Percentiles rank a stretch among this genome's conserved stretches.
phyloP scores from a whole-genome alignment of 2,113 vertebrate species.

The Brevimyrus niger region DNA sequence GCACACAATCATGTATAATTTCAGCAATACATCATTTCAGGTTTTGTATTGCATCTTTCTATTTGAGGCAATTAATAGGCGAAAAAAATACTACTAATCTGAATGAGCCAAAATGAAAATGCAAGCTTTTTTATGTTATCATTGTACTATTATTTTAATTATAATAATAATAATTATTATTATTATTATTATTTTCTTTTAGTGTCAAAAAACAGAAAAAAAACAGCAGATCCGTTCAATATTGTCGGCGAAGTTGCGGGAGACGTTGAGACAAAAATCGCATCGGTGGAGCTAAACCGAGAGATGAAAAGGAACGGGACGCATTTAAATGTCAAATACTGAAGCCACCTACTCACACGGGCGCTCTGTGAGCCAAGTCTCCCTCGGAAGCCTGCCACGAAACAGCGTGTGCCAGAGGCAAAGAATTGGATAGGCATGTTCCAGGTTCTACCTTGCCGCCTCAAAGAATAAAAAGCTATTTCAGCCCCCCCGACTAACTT shows the following conservation, averaged over 20 bases:
- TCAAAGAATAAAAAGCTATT: conserved; percentile 16
- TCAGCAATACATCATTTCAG: conserved; percentile 12
- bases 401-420: conserved; percentile 15
- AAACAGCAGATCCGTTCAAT: neutral
- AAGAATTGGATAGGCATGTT: conserved; percentile 20
- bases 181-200: neutral
- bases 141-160: neutral
- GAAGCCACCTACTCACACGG: conserved; percentile 14
- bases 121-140: neutral
- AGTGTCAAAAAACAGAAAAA: neutral
- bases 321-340: conserved; percentile 2
- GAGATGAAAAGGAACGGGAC: conserved; percentile 13
- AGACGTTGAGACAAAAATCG: neutral
- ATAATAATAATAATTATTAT: too few relatives aligned
- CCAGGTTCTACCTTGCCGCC: conserved; percentile 18
- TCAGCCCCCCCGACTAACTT: conserved; percentile 16
- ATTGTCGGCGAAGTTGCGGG: neutral
- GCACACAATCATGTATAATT: neutral
- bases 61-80: neutral
- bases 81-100: neutral
- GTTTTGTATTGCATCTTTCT: neutral
- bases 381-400: conserved; percentile 4
- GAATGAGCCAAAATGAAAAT: neutral
- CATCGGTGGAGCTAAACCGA: neutral
- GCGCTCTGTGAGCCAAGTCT: neutral